Conservation (phyloP, 2,797 vertebrate species). For the Helicolenus hilgendorfi region DNA sequence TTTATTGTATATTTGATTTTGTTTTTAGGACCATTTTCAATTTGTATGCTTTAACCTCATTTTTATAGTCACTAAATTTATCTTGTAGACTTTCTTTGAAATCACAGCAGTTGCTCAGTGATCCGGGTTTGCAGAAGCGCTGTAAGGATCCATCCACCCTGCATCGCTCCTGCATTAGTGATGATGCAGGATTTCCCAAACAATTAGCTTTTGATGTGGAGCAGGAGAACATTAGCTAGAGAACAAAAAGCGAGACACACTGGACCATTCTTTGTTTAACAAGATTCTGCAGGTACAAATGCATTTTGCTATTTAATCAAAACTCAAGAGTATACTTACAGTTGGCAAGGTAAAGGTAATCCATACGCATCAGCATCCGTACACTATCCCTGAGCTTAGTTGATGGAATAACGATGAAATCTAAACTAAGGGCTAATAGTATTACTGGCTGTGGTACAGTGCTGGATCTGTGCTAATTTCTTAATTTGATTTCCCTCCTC, state of each 20-base stretch:
- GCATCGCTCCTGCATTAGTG: conserved; percentile 13
- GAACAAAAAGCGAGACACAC: conserved; percentile 1
- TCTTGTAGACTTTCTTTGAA: conserved; percentile 16
- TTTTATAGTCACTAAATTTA: conserved; percentile 12
- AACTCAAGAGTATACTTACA: conserved; percentile 28
- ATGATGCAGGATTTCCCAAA: conserved; percentile 40
- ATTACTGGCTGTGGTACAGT: conserved; percentile 68
- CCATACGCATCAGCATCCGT: conserved; percentile 35
- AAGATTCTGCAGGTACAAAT: conserved; percentile 11
- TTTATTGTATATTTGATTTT: conserved; percentile 52
- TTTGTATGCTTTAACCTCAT: conserved; percentile 27
- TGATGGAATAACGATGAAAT: conserved; percentile 59
- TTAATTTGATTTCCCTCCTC: conserved; percentile 87
- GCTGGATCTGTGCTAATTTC: conserved; percentile 79
- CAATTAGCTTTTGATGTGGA: conserved; percentile 41
- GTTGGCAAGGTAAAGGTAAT: conserved; percentile 39
- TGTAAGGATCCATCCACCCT: neutral
- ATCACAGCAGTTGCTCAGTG: neutral
- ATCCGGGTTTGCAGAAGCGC: neutral
- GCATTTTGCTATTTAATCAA: conserved; percentile 22
- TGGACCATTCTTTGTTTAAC: neutral
- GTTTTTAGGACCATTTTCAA: conserved; percentile 42
- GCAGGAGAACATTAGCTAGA: neutral
- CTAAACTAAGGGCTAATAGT: conserved; percentile 67
- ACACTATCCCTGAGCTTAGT: conserved; percentile 27